Conservation (phyloP, 2,888 invertebrate species). For the Himalopsyche kuldschensis region DNA sequence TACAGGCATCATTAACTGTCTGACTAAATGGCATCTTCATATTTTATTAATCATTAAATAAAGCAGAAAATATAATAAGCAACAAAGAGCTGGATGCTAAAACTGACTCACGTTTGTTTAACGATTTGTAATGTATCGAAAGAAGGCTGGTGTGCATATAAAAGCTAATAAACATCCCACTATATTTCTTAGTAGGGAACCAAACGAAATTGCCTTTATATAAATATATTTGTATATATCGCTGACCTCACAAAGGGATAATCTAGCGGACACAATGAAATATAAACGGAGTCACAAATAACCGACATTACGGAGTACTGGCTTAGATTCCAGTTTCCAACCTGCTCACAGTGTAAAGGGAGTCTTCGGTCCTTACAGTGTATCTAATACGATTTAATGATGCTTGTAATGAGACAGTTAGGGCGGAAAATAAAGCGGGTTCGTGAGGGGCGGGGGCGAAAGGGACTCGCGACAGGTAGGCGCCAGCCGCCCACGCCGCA, state of each 20-base stretch:
- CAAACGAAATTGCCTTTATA: too few species aligned
- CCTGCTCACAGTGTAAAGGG: slow-evolving; percentile 8
- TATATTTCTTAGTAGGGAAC: too few species aligned
- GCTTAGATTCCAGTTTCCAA: neutral
- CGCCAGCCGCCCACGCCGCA: slow-evolving; percentile 9
- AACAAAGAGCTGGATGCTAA: too few species aligned
- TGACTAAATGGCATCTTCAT: too few species aligned
- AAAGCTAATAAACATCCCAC: too few species aligned
- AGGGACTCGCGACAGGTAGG: slow-evolving; percentile 32
- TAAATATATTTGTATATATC: neutral
- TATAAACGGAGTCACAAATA: neutral
- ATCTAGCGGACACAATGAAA: neutral
- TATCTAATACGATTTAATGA: slow-evolving; percentile 33
- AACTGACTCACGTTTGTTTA: too few species aligned
- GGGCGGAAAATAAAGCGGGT: slow-evolving; percentile 21
- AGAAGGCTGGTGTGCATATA: too few species aligned
- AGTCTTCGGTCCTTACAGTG: slow-evolving; percentile 9
- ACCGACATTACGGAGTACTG: neutral
- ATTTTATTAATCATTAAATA: too few species aligned
- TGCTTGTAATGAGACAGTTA: slow-evolving; percentile 30
- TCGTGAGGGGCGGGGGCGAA: slow-evolving; percentile 35
- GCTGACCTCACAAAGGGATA: neutral
- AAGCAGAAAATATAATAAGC: too few species aligned
- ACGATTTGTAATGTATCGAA: too few species aligned
- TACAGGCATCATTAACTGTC: too few species aligned